Evolutionary conservation across 2,797 vertebrate genomes (phyloP).

Genomic region (Labroides dimidiatus): DNA sequence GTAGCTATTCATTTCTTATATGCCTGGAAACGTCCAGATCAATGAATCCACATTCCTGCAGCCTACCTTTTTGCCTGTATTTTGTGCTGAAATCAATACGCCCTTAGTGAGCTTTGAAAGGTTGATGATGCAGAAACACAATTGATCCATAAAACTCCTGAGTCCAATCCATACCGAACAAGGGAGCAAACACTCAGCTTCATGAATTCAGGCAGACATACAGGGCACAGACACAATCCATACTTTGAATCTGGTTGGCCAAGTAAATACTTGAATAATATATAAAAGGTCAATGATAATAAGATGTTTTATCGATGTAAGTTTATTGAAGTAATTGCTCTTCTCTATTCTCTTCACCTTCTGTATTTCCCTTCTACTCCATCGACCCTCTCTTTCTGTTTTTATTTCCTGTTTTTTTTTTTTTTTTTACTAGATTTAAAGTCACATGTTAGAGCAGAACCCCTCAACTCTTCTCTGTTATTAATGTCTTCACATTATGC

Average conservation of each 20-base stretch:
- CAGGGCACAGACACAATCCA: conserved; percentile 23
- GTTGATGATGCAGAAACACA: conserved; percentile 78
- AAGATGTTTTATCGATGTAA: conserved; percentile 53
- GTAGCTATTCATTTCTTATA: conserved; percentile 53
- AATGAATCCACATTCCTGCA: conserved; percentile 57
- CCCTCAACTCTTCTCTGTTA: too few species aligned
- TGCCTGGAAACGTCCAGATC: conserved; percentile 52
- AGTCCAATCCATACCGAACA: conserved; percentile 61
- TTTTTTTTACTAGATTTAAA: background rate
- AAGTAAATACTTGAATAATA: conserved; percentile 60
- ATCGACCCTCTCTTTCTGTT: conserved; percentile 16
- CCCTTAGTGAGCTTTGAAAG: conserved; percentile 70
- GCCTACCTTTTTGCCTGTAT: conserved; percentile 51
- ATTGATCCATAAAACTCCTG: conserved; percentile 79
- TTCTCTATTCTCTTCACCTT: conserved; percentile 34
- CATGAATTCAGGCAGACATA: conserved; percentile 12
- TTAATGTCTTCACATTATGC: too few species aligned
- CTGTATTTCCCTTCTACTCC: conserved; percentile 7
- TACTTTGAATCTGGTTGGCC: conserved; percentile 16
- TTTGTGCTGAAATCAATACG: conserved; percentile 69
- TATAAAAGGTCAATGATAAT: conserved; percentile 67
- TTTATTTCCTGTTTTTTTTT: background rate
- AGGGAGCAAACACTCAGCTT: conserved; percentile 37
- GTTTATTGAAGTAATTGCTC: conserved; percentile 63
- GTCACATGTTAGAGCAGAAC: background rate